Base-by-base conservation (phyloP, 2,797 vertebrate genomes). In the Anabas testudineus region DNA sequence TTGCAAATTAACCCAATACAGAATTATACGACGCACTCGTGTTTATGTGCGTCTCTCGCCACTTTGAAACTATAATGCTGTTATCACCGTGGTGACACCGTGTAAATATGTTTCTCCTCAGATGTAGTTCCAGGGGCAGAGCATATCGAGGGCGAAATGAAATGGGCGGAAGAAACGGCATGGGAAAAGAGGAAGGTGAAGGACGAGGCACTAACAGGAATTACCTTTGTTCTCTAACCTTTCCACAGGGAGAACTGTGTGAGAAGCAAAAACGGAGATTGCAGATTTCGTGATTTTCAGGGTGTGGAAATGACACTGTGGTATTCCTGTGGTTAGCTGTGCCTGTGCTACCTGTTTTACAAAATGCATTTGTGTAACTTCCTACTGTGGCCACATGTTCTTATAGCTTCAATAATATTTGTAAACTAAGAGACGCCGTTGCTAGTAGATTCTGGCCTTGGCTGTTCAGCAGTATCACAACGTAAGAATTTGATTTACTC, bases 1-100 rank as follows among this genome's bases (percentile, higher is more conserved):
- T 93, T 88, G 85, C 81, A 80, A 92, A 93, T 90, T 82, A 93
- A 93, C 90, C 87, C 86, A 81, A 86, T 80, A 66, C 72, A 67
- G 74, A 88, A 86, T 83, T 71, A 62, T 70, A 83, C 64, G 15
- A 80, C 51, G 63, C 75, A 60, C 83, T 86, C 19, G 53, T 82
- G 81, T 86, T 89, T 79, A 72, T 82, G 81, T 57, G 81, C 12
- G 54, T 65, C 70, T 64, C 64, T 72, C 16, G 71, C 63, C 71
- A 73, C 80, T 87, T 84, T 81, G 81, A 79, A 87, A 83, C 59
- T 57, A 80, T 77, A 84, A 90, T 76, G 71, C 71, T 58, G 81
- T 87, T 89, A 87, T 84, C 69, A 60, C 68, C 58, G 69, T 61
- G 70, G 72, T 74, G 86, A 88, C 85, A 84, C 77, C 51, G n/a